Base-by-base conservation (phyloP, 1,140 invertebrate species). In the Chymomyza costata region DNA sequence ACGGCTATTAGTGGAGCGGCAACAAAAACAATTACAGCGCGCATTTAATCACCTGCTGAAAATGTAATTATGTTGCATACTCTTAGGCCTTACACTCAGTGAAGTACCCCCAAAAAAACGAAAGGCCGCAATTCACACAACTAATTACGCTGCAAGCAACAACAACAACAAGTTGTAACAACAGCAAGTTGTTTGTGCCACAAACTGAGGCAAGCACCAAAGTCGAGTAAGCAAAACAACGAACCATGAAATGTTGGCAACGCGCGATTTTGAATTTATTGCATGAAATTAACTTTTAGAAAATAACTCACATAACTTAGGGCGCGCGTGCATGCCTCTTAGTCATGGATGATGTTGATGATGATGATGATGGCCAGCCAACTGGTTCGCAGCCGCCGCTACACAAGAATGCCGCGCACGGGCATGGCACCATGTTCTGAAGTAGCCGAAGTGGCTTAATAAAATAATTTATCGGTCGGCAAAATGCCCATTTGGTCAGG, bases 41-140 rank as follows among this genome's bases (percentile, higher is more conserved):
- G 76, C 69, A 82, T 84, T 84, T 84, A 84, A 84, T 84, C 82
- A 84, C 82, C 82, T 84, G 82, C 62, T 70, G 78, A 84, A 84
- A 80, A 63, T 82, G 71, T 84, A 84, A 82, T 84, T 84, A 76
- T 67, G 64, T 65, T 65, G 62, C 76, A 82, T 74, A 82, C 69
- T 74, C 74, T 65, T 44, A 15, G 54, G 73, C 49, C 32, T 41
- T 35, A 47, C 28, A 35, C 38, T 32, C 30, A 34, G 13, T 5
- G 3, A 34, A 14, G 11, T 16, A 13, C 17, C 14, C 3, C 8
- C 0, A 25, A 25, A 25, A 8, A 3, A 25, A 25, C 21, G 3
- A 5, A 8, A 25, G 8, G 21, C 21, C 46, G 38, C 25, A 28
- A 31, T 45, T 64, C 45, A n/a, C 30, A 32, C 54, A 62, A 58